Conservation (phyloP, 2,888 invertebrate genomes). For the Horisme vitalbata region DNA sequence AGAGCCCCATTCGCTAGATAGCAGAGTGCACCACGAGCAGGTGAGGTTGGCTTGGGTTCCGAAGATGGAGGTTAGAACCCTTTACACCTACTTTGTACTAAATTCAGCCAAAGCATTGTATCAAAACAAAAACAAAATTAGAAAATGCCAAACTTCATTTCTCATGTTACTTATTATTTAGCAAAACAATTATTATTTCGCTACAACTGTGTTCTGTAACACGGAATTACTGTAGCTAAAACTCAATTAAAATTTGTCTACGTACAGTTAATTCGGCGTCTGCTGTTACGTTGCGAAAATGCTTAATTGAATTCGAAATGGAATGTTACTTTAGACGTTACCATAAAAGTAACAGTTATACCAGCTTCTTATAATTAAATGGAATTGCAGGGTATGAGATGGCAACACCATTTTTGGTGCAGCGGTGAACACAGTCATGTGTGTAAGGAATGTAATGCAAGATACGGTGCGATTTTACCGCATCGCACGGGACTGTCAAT, state of each 20-base stretch:
- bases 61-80: no score
- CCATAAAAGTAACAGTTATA: conserved; percentile 27
- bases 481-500: no score
- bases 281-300: conserved; percentile 41
- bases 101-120: no score
- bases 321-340: conserved; percentile 40
- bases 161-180: not conserved
- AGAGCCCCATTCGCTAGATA: no score
- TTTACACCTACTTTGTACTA: no score
- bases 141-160: no score
- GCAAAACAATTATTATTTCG: conserved; percentile 69
- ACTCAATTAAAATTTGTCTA: conserved; percentile 72
- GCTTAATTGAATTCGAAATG: conserved; percentile 59
- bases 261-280: conserved; percentile 51
- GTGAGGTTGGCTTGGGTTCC: no score
- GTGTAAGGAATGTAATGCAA: not conserved
- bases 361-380: conserved; percentile 30
- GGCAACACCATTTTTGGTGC: conserved; percentile 1
- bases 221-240: conserved; percentile 65
- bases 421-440: not conserved
- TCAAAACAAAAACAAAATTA: no score
- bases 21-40: no score
- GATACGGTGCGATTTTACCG: not conserved
- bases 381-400: conserved; percentile 17
- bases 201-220: conserved; percentile 52